Evolutionary conservation across 2,797 vertebrate genomes (phyloP).

Genomic region (Tiaroga cobitis): DNA sequence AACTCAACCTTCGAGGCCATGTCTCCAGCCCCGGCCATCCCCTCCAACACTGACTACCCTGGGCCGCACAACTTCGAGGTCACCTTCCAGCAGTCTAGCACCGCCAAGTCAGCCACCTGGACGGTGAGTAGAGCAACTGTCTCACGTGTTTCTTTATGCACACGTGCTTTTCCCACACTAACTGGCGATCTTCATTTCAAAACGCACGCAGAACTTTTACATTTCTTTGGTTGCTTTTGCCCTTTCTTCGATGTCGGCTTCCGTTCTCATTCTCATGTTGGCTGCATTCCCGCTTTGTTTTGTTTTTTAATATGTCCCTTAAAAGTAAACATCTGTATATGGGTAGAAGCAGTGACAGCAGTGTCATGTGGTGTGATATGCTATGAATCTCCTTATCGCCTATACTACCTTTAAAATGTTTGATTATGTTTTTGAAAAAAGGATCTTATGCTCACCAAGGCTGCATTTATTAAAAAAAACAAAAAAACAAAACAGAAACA

Average conservation of each 20-base stretch:
- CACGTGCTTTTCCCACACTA: conserved; percentile 43
- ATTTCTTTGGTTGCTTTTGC: background rate
- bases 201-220: background rate
- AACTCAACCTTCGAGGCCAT: conserved; percentile 98
- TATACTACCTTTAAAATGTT: background rate
- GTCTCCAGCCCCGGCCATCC: conserved; percentile 95
- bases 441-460: background rate
- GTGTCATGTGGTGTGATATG: background rate
- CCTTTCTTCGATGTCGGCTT: conserved; percentile 30
- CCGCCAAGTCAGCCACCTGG: conserved; percentile 98
- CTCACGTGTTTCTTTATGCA: background rate
- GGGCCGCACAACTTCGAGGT: conserved; percentile 95
- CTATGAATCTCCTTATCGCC: background rate
- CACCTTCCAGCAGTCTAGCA: conserved; percentile 99
- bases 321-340: background rate
- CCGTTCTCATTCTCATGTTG: background rate
- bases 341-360: background rate
- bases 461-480: background rate
- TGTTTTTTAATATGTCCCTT: background rate
- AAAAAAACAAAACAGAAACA: background rate
- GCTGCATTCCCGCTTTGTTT: conserved; percentile 6
- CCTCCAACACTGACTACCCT: conserved; percentile 97
- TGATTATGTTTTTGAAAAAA: background rate
- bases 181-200: background rate
- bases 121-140: conserved; percentile 85